These are phyloP conservation scores for Drosophila oshimai DNA, from an alignment of 1,140 invertebrate genomes.

Conservation along the genomic window DNA sequence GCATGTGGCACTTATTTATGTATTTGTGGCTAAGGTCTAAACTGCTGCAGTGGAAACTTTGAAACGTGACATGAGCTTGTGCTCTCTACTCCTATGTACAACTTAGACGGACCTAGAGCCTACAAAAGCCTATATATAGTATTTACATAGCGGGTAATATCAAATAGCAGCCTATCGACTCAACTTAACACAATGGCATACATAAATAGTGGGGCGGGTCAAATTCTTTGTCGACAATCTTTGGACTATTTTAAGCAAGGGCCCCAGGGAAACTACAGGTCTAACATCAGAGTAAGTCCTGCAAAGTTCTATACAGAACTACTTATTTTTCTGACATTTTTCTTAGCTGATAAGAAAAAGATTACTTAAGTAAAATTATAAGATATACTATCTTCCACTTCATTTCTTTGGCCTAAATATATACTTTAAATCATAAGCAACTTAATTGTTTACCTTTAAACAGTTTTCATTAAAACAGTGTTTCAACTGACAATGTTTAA, in stretches of 20 bases:
- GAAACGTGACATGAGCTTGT: slow-evolving; percentile 34
- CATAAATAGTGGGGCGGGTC: slow-evolving; percentile 10
- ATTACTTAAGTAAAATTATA: not conserved
- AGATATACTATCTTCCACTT: not conserved
- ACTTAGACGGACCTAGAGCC: slow-evolving; percentile 34
- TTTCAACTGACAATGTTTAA: no score
- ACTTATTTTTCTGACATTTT: not conserved
- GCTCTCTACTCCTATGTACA: slow-evolving; percentile 41
- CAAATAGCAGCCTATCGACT: slow-evolving; percentile 43
- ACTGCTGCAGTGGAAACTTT: slow-evolving; percentile 45
- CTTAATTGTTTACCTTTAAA: no score
- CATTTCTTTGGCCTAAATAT: no score
- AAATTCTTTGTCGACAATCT: not conserved
- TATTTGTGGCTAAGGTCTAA: slow-evolving; percentile 21
- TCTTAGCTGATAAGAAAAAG: not conserved
- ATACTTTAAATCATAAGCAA: no score
- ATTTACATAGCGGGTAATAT: slow-evolving; percentile 40
- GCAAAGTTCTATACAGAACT: not conserved
- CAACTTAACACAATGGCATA: slow-evolving; percentile 43
- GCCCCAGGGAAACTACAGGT: no score
- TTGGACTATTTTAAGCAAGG: not conserved
- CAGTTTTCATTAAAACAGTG: no score
- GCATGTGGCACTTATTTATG: slow-evolving; percentile 2
- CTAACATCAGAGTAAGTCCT: not conserved
- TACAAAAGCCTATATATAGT: slow-evolving; percentile 19